phyloP scores from a whole-genome alignment of 1,140 invertebrate species.

The Acyrthosiphon pisum region DNA sequence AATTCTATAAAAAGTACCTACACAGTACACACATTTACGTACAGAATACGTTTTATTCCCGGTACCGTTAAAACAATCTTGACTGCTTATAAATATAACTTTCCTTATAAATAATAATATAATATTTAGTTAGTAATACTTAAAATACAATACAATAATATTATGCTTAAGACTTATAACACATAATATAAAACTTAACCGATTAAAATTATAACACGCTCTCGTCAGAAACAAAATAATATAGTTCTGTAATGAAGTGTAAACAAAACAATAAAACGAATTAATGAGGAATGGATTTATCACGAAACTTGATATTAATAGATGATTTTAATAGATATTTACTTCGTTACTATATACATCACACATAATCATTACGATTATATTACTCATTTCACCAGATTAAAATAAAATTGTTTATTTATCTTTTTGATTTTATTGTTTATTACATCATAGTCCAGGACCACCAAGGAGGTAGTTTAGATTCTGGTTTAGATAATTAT shows the following conservation, averaged over 20 bases:
- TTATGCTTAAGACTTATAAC: background rate
- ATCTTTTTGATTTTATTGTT: background rate
- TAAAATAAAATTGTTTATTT: background rate
- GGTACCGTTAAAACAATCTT: background rate
- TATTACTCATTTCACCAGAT: background rate
- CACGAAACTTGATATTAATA: background rate
- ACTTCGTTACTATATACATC: background rate
- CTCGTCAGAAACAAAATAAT: conserved; percentile 15
- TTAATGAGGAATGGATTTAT: background rate
- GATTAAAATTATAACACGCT: background rate
- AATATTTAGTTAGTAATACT: no score
- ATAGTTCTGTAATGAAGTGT: background rate
- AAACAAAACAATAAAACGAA: background rate
- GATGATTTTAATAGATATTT: background rate
- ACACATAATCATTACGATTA: background rate
- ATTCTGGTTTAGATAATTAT: no score
- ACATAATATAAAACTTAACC: background rate
- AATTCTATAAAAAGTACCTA: background rate
- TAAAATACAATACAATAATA: background rate
- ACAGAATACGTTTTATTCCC: background rate
- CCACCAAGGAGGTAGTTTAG: background rate
- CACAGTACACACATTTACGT: background rate
- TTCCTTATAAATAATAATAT: background rate
- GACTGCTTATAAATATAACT: background rate
- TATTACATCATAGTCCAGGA: background rate